phyloP scores from a whole-genome alignment of 2,797 vertebrate species.

The Pseudomugil gertrudae region DNA sequence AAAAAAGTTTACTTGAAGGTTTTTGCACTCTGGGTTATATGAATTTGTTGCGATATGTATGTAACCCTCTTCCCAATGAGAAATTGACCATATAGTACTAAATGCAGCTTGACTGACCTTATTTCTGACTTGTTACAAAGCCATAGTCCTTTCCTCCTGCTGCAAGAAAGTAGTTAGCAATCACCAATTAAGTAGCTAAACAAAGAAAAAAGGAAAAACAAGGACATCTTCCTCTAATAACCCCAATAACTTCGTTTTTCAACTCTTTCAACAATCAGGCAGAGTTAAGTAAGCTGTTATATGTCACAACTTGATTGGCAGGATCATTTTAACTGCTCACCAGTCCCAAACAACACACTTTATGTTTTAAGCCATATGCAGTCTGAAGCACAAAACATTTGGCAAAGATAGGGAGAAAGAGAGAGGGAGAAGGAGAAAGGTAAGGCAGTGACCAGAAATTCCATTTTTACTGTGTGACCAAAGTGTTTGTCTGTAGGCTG shows the following conservation, averaged over 20 bases:
- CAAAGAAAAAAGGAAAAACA: not conserved
- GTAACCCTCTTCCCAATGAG: not conserved
- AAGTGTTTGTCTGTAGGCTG: slow-evolving; percentile 46
- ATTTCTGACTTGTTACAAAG: slow-evolving; percentile 6
- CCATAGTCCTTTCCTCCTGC: slow-evolving; percentile 4
- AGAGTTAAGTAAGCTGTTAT: slow-evolving; percentile 18
- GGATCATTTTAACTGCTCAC: slow-evolving; percentile 42
- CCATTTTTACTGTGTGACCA: slow-evolving; percentile 44
- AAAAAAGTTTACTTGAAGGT: not conserved
- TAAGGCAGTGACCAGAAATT: no score
- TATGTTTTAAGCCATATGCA: slow-evolving; percentile 26
- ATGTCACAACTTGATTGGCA: slow-evolving; percentile 23
- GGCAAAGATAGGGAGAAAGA: slow-evolving; percentile 12
- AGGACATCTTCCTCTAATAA: slow-evolving; percentile 12
- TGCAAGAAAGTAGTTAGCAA: slow-evolving; percentile 1
- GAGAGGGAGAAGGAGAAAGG: not conserved
- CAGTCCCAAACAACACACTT: slow-evolving; percentile 44
- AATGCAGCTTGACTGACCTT: slow-evolving; percentile 14
- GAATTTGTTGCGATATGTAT: no score
- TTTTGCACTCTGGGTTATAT: no score
- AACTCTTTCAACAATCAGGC: slow-evolving; percentile 1
- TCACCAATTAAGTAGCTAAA: slow-evolving; percentile 9
- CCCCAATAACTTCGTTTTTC: slow-evolving; percentile 23
- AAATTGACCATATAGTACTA: slow-evolving; percentile 3
- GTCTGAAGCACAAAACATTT: slow-evolving; percentile 39